Base-by-base conservation (phyloP, 2,113 vertebrate species). In the Pogonocichla stellata region DNA sequence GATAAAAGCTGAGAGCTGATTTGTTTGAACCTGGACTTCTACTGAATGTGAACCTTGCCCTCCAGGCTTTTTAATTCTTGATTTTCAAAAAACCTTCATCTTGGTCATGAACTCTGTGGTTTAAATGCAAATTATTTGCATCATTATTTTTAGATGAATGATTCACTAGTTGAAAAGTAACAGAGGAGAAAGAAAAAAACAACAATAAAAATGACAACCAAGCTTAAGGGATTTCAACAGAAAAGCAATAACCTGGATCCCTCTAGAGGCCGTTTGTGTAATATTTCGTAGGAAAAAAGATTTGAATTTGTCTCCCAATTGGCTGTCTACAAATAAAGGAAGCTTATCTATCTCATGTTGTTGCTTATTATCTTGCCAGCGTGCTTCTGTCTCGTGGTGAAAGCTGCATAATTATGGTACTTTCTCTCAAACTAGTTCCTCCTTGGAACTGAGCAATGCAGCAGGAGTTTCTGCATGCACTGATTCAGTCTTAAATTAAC, bases 191-290 rank as follows among this genome's bases (percentile, higher is more conserved):
- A 51, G 12, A 12, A 47, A 50, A 53, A 51, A 47, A 16, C 25
- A 56, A 38, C 33, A 75, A 42, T 19, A 43, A 69, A 54, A 47
- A 60, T 23, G 18, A 50, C 48, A 54, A 33, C 31, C 23, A n/a
- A 19, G 15, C 65, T 48, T 69, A 48, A 45, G 31, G 53, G 69
- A 78, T 84, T 92, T 86, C 33, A 51, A 60, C 31, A 96, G 85
- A 95, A 96, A 97, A 97, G 82, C 95, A 98, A 97, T 97, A 98
- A 96, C 94, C 92, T 97, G 95, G 97, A 98, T 97, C 97, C 97
- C 97, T 97, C 97, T 98, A 98, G 98, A 98, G 98, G 98, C 93
- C 91, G 33, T 89, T 95, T 79, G 65, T 86, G 66, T 96, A 97
- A 98, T 92, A 84, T 69, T 78, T 95, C 18, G 13, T 75, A 85